Percentiles rank a stretch among this genome's conserved stretches.
Evolutionary conservation across 2,888 invertebrate genomes (phyloP).

Genomic region (Agonopterix alstromeriana): DNA sequence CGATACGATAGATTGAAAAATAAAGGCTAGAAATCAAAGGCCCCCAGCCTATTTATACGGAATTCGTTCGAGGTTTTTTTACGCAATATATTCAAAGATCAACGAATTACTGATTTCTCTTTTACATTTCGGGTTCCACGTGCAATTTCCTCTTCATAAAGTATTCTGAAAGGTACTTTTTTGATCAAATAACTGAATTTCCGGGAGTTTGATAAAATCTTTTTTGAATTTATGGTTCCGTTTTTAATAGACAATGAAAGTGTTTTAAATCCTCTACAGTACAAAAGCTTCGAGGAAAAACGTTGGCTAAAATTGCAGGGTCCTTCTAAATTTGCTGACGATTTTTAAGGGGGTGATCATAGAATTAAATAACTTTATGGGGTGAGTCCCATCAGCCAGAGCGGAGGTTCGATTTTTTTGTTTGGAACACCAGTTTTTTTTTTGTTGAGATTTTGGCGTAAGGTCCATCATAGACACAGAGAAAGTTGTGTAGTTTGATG

Average conservation of each 20-base stretch:
- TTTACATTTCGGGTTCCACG: not conserved
- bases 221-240: constrained; percentile 1
- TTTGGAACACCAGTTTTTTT: no score
- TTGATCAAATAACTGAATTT: constrained; percentile 2
- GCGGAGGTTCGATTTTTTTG: no score
- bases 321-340: no score
- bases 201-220: not conserved
- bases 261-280: not conserved
- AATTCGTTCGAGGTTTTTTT: constrained; percentile 22
- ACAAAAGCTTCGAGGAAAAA: constrained; percentile 8
- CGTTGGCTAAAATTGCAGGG: no score
- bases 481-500: no score
- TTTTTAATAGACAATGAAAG: not conserved
- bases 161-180: not conserved
- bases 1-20: constrained; percentile 49
- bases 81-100: constrained; percentile 1
- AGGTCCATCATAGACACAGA: no score
- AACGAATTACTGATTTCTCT: not conserved
- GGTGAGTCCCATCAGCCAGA: no score
- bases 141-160: not conserved
- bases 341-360: no score
- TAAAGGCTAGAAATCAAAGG: constrained; percentile 48
- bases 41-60: constrained; percentile 28
- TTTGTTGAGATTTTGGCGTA: no score
- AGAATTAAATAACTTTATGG: no score